A percentile compares a stretch with the other conserved stretches of the same genome.
Evolutionary conservation across 2,797 vertebrate genomes (phyloP).

Genomic region (Momotus momota): DNA sequence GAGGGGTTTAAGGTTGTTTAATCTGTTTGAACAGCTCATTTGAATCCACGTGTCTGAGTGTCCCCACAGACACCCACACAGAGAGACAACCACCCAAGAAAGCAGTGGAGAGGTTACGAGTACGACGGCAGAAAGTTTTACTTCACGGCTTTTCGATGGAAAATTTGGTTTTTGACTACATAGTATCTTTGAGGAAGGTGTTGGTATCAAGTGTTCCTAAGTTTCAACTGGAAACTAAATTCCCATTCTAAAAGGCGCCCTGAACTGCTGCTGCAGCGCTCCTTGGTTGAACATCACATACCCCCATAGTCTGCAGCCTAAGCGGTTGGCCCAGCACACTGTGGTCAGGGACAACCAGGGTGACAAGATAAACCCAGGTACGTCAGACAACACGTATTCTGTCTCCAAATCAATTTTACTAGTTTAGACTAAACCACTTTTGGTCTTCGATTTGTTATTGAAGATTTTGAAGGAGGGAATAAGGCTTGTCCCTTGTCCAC

Average conservation of each 20-base stretch:
- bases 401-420: background rate
- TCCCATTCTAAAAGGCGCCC: background rate
- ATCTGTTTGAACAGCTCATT: slow-evolving; percentile 68
- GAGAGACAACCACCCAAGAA: slow-evolving; percentile 45
- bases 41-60: slow-evolving; percentile 45
- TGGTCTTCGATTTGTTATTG: background rate
- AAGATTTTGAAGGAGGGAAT: background rate
- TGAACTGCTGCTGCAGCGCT: background rate
- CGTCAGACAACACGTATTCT: background rate
- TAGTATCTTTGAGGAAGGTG: background rate
- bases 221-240: background rate
- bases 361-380: background rate
- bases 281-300: background rate
- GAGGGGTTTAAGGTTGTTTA: slow-evolving; percentile 64
- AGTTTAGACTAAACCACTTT: background rate
- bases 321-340: background rate
- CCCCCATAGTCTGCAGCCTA: background rate
- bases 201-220: background rate
- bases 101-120: slow-evolving; percentile 14
- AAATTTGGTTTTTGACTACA: background rate
- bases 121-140: background rate
- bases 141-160: background rate
- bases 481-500: background rate
- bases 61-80: slow-evolving; percentile 54
- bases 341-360: background rate